phyloP scores from a whole-genome alignment of 2,888 invertebrate genomes.

The Drosophila koepferae region DNA sequence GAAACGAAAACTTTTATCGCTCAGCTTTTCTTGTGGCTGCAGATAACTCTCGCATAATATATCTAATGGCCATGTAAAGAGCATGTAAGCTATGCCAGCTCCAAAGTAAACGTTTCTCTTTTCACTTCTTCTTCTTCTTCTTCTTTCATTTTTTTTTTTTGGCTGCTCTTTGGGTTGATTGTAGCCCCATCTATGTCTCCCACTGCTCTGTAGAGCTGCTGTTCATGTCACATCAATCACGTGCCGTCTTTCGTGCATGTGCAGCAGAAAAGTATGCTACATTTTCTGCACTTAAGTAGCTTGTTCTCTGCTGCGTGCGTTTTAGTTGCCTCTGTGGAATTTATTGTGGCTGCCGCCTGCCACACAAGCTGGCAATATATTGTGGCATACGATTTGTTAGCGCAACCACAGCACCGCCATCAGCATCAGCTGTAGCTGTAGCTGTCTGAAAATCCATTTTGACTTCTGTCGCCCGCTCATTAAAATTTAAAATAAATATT shows the following conservation, averaged over 20 bases:
- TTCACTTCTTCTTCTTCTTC: neutral
- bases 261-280: constrained; percentile 71
- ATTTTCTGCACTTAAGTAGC: constrained; percentile 63
- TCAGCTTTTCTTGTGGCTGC: constrained; percentile 32
- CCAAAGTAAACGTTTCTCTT: constrained; percentile 16
- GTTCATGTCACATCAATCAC: constrained; percentile 68
- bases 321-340: constrained; percentile 30
- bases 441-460: constrained; percentile 19
- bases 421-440: neutral
- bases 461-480: constrained; percentile 63
- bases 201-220: neutral
- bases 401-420: constrained; percentile 45
- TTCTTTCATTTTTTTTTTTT: no score
- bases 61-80: constrained; percentile 66
- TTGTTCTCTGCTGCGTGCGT: constrained; percentile 28
- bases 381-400: constrained; percentile 64
- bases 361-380: constrained; percentile 61
- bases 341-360: constrained; percentile 48
- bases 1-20: constrained; percentile 38
- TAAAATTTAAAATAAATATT: constrained; percentile 73
- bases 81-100: constrained; percentile 40
- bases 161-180: constrained; percentile 1
- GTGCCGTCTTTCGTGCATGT: constrained; percentile 58
- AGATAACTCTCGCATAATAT: constrained; percentile 46
- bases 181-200: neutral